These are phyloP conservation scores for Smutsia gigantea DNA, from an alignment of 2,797 vertebrate species.

Conservation along the genomic window DNA sequence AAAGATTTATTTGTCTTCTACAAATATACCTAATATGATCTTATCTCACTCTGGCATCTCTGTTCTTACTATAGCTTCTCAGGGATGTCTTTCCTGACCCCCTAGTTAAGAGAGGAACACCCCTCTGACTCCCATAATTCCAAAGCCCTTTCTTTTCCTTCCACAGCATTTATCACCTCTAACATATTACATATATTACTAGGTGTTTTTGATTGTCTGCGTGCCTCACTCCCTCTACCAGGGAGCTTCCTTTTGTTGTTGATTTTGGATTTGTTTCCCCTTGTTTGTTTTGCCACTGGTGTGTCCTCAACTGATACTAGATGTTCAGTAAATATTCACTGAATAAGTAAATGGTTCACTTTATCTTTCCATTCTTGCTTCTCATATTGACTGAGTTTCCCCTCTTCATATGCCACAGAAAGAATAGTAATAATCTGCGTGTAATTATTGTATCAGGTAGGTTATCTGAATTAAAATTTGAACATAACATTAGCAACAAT, in stretches of 20 bases:
- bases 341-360: not conserved
- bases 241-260: not conserved
- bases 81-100: not conserved
- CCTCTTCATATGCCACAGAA: not conserved
- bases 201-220: not conserved
- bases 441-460: not conserved
- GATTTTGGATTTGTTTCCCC: not conserved
- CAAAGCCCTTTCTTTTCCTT: not conserved
- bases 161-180: not conserved
- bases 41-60: not conserved
- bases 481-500: conserved; percentile 2
- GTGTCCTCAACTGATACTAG: not conserved
- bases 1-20: not conserved
- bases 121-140: not conserved
- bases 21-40: not conserved
- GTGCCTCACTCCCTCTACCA: not conserved
- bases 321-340: not conserved
- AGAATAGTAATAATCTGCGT: not conserved
- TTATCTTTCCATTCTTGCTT: not conserved
- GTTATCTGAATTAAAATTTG: not conserved
- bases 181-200: not conserved
- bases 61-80: not conserved
- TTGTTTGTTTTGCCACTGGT: not conserved
- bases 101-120: not conserved
- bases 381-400: not conserved